A percentile compares a stretch with the other conserved stretches of the same genome.
phyloP scores from a whole-genome alignment of 2,797 vertebrate species.

The Megalops cyprinoides region DNA sequence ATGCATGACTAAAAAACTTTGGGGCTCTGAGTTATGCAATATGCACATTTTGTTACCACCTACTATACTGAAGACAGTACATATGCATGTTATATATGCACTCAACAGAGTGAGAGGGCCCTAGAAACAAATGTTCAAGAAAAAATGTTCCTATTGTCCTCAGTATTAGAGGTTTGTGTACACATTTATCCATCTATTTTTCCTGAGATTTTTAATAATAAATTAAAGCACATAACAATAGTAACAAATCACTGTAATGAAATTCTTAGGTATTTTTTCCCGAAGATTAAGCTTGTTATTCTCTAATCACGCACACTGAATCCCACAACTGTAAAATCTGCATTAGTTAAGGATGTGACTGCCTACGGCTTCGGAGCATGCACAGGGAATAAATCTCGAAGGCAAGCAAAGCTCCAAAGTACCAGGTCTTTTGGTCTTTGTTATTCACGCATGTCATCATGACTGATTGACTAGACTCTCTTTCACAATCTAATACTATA shows the following conservation, averaged over 20 bases:
- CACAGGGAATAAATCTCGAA: neutral
- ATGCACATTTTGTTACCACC: no score
- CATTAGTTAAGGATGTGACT: neutral
- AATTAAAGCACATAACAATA: neutral
- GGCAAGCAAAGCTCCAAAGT: neutral
- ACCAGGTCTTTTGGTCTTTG: neutral
- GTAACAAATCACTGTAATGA: neutral
- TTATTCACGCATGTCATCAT: neutral
- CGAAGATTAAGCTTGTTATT: neutral
- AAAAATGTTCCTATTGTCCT: no score
- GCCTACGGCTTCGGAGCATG: neutral
- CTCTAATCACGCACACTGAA: neutral
- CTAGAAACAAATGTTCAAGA: no score
- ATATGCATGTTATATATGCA: no score
- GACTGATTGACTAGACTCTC: neutral
- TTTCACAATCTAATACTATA: slow-evolving; percentile 6
- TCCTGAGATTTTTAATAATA: neutral
- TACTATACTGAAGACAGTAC: no score
- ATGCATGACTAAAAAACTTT: no score
- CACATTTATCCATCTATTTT: no score
- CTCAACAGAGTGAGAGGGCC: no score
- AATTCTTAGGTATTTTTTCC: neutral
- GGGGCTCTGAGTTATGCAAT: no score
- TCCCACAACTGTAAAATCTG: neutral
- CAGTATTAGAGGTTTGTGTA: no score